A percentile compares a stretch with the other conserved stretches of the same genome.
These are phyloP conservation scores for Squalus acanthias DNA, from an alignment of 2,797 vertebrate species.

Conservation along the genomic window DNA sequence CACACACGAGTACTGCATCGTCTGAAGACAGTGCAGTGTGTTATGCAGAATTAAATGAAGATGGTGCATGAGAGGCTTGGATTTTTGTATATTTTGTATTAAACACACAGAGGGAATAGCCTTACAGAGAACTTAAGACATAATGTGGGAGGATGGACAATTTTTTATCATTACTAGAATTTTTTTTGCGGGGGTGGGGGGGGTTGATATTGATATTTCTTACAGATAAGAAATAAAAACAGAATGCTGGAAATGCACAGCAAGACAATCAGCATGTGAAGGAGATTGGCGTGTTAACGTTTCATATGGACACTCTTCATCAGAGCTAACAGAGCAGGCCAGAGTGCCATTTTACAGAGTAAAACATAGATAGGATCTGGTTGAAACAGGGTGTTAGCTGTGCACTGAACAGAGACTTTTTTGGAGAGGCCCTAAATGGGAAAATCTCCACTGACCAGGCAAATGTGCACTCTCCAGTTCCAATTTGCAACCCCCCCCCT, in stretches of 20 bases:
- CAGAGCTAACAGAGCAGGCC: no score
- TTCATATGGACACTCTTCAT: no score
- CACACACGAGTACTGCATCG: background rate
- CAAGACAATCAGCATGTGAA: background rate
- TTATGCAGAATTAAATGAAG: background rate
- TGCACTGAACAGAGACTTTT: background rate
- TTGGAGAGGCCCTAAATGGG: background rate
- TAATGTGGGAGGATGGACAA: background rate
- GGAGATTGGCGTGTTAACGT: no score
- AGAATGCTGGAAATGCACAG: background rate
- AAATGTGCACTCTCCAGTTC: background rate
- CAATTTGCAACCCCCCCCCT: background rate
- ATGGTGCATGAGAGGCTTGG: background rate
- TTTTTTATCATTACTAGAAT: background rate
- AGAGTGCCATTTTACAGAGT: background rate
- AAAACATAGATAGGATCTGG: background rate
- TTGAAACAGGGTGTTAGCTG: background rate
- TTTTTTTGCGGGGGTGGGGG: background rate
- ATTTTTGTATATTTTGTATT: background rate
- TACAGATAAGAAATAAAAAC: background rate
- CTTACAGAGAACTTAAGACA: background rate
- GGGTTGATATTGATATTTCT: background rate
- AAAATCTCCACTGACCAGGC: no score
- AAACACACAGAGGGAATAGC: background rate
- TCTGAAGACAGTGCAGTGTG: background rate